Percentiles rank a stretch among this genome's conserved stretches.
Evolutionary conservation across 2,888 invertebrate species (phyloP).

Genomic region (Eurois occulta): DNA sequence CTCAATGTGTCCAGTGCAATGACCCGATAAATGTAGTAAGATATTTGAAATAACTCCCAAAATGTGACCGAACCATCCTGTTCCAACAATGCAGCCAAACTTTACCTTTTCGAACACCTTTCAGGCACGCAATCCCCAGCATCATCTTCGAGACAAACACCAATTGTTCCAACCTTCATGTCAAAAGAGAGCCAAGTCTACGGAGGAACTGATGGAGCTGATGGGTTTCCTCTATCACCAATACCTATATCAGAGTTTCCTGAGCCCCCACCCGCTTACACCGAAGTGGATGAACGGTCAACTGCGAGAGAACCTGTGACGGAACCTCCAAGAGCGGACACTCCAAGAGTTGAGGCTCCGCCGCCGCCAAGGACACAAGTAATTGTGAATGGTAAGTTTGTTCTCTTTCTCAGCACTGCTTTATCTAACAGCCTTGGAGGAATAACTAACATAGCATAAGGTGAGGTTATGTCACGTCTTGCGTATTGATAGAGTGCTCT

Average conservation of each 20-base stretch:
- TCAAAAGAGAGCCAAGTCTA: slow-evolving; percentile 77
- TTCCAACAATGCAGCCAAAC: neutral
- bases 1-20: neutral
- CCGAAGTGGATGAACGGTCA: slow-evolving; percentile 62
- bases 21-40: neutral
- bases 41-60: neutral
- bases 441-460: slow-evolving; percentile 29
- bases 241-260: slow-evolving; percentile 78
- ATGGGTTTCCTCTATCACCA: slow-evolving; percentile 73
- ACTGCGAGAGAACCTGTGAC: neutral
- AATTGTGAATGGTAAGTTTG: slow-evolving; percentile 60
- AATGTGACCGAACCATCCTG: neutral
- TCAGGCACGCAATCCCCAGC: slow-evolving; percentile 51
- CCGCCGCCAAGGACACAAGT: slow-evolving; percentile 78
- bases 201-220: slow-evolving; percentile 62
- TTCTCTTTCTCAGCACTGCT: neutral
- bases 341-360: slow-evolving; percentile 17
- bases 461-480: too few species aligned
- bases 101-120: slow-evolving; percentile 20
- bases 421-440: slow-evolving; percentile 3
- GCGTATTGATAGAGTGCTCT: neutral
- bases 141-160: neutral
- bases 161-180: slow-evolving; percentile 60
- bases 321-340: slow-evolving; percentile 13
- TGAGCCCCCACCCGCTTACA: slow-evolving; percentile 83